Evolutionary conservation across 2,888 invertebrate genomes (phyloP), one percentile per base, ranked within the genome.

Genomic region (Acanthococcus lagerstroemiae): DNA sequence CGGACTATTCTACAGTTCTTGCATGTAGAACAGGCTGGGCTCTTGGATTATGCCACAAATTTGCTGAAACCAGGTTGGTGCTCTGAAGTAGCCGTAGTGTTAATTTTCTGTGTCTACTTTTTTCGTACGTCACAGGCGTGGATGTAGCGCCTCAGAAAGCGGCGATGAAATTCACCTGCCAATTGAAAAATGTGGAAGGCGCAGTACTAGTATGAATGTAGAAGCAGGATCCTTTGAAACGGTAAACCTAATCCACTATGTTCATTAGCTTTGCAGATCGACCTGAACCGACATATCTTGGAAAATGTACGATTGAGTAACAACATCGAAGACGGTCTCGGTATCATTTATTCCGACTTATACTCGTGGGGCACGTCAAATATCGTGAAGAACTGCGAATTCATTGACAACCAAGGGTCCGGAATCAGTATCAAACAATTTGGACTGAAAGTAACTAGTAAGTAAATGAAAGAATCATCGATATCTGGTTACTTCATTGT

Each of bases 331-430:
- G 94, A 95, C 74, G 99, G 97, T 0, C 79, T 99, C 26, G 95
- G 95, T 27, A 84, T 99, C 46, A 79, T 95, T 68, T 96, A 95
- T 77, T 92, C 95, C 0, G 95, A 99, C 77, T 85, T 96, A 67
- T 94, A 88, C 75, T 89, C 90, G 24, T 85, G 87, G 2, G 88
- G 89, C 74, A 83, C 87, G 0, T 82, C 89, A 3, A 90, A 91
- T 72, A 84, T 85, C 25, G 85, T 92, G 0, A 84, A 86, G 71
- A 88, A 90, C 75, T 90, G 89, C 0, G 88, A 90, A 73, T 90
- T 93, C 74, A 84, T 84, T 1, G 82, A 86, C 61, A 95, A 95
- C 74, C 82, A 83, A 71, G 90, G 92, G 4, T 91, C 90, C 72
- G 96, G 96, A 9, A 84, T 96, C 9, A 87, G 90, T 74, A 84